Conservation (phyloP, 1,140 invertebrate genomes). For the Zaprionus tsacasi region DNA sequence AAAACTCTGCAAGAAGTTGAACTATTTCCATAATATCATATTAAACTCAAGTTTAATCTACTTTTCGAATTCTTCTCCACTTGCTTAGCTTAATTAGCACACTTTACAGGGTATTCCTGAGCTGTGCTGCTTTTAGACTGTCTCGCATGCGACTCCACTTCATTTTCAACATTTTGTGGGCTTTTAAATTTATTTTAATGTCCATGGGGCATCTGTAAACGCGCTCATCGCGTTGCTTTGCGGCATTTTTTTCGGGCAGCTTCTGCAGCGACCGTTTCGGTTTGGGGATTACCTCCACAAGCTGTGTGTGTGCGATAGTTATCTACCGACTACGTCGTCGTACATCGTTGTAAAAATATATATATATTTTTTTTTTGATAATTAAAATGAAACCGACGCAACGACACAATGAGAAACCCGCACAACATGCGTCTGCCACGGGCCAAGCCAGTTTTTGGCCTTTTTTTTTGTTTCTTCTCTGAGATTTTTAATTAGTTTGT, state of each 20-base stretch:
- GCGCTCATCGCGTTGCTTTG: conserved; percentile 62
- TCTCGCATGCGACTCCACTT: not conserved
- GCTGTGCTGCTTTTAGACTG: not conserved
- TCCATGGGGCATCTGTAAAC: conserved; percentile 59
- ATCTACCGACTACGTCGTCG: conserved; percentile 52
- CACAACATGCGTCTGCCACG: conserved; percentile 72
- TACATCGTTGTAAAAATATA: conserved; percentile 68
- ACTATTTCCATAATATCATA: not conserved
- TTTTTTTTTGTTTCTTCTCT: conserved; percentile 3
- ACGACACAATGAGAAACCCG: conserved; percentile 39
- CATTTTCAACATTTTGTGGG: conserved; percentile 55
- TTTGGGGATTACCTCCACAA: conserved; percentile 10
- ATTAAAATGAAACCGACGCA: conserved; percentile 76
- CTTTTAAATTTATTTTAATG: conserved; percentile 76
- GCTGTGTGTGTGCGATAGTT: conserved; percentile 3
- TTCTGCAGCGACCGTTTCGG: conserved; percentile 44
- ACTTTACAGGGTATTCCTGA: conserved; percentile 20
- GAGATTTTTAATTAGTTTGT: conserved; percentile 64
- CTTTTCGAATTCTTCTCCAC: not conserved
- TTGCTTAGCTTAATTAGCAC: not conserved
- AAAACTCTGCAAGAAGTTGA: too few species aligned
- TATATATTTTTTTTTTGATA: conserved; percentile 47
- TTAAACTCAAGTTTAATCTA: not conserved
- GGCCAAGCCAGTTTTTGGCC: conserved; percentile 66
- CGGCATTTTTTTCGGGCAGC: conserved; percentile 53